Evolutionary conservation across 2,113 vertebrate species (phyloP).

Genomic region (Notothenia rossii): DNA sequence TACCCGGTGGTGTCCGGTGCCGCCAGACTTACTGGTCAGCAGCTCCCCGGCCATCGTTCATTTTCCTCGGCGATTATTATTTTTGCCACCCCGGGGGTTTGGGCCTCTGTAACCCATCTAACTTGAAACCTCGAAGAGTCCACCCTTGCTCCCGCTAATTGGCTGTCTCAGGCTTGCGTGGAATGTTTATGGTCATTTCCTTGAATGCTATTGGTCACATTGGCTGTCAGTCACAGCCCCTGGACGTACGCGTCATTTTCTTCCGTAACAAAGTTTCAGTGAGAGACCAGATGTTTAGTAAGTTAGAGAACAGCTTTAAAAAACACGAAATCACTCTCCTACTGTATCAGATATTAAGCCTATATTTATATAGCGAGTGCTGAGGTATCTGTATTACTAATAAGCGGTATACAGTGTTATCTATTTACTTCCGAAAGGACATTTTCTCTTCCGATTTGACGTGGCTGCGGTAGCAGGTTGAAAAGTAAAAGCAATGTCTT

Average conservation of each 20-base stretch:
- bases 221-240: conserved; percentile 63
- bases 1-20: not conserved
- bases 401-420: not conserved
- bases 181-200: conserved; percentile 67
- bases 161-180: conserved; percentile 60
- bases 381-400: not conserved
- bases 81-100: conserved; percentile 76
- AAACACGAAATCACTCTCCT: not conserved
- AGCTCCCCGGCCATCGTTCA: conserved; percentile 34
- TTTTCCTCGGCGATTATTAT: conserved; percentile 69
- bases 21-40: conserved; percentile 8
- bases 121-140: conserved; percentile 57
- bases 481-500: conserved; percentile 11
- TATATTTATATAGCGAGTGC: accelerated
- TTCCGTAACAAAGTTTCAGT: conserved; percentile 82
- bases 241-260: conserved; percentile 62
- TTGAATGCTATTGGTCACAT: conserved; percentile 71
- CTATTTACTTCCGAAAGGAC: conserved; percentile 27
- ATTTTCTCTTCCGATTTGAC: conserved; percentile 56
- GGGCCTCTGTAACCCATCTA: conserved; percentile 82
- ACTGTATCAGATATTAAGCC: not conserved
- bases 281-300: conserved; percentile 76
- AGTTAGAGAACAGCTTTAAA: conserved; percentile 47
- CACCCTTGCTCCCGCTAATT: conserved; percentile 67
- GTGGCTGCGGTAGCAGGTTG: conserved; percentile 65